Evolutionary conservation across 2,797 vertebrate genomes (phyloP).

Genomic region (Halcyon badia): DNA sequence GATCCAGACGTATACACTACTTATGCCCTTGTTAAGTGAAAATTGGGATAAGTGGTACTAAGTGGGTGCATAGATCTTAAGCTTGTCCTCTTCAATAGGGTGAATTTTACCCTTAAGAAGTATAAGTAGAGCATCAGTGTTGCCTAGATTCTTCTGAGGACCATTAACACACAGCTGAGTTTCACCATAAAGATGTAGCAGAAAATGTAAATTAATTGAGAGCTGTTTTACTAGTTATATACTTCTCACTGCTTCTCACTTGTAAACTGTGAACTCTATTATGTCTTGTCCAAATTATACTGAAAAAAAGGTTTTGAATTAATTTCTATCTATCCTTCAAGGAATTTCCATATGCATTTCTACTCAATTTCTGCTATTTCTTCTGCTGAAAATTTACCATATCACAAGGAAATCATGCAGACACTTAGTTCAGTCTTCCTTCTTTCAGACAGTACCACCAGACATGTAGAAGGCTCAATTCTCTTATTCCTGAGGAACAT

Average conservation of each 20-base stretch:
- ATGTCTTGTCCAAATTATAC: background rate
- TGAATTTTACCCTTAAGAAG: conserved; percentile 52
- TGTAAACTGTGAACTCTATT: conserved; percentile 19
- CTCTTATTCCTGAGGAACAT: accelerated
- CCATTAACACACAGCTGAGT: conserved; percentile 44
- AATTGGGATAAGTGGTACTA: conserved; percentile 74
- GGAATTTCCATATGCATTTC: background rate
- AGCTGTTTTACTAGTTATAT: conserved; percentile 7
- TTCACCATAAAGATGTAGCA: conserved; percentile 45
- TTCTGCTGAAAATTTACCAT: conserved; percentile 8
- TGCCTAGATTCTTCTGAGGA: conserved; percentile 39
- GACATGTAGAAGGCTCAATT: accelerated
- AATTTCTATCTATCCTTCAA: background rate
- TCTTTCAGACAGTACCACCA: background rate
- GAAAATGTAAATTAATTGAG: conserved; percentile 52
- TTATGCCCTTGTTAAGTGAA: conserved; percentile 68
- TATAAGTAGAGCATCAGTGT: conserved; percentile 26
- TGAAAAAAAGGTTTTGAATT: background rate
- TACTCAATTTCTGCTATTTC: background rate
- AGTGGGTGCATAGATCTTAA: conserved; percentile 71
- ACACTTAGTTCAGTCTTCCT: background rate
- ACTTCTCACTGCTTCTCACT: conserved; percentile 7
- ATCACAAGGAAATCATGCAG: conserved; percentile 7
- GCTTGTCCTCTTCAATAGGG: conserved; percentile 66
- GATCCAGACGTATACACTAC: conserved; percentile 57